Evolutionary conservation across 2,797 vertebrate species (phyloP), one percentile per base, ranked within the genome.

Genomic region (Peromyscus nudipes): DNA sequence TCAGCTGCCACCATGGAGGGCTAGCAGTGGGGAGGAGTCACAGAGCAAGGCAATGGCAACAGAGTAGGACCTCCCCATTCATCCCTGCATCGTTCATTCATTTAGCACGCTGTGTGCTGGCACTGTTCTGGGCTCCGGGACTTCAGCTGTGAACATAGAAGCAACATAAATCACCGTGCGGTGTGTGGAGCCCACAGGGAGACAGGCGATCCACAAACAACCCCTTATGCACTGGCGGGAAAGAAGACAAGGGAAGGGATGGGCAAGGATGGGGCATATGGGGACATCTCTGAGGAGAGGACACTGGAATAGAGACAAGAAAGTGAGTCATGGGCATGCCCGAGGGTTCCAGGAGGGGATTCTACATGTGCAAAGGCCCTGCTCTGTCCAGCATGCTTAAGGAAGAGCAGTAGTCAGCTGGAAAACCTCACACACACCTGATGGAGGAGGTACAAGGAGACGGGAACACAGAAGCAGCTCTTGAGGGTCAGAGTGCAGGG

Each of bases 61-160:
- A 4, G n/a, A 75, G 69, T 43, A 13, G 29, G 86, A 57, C 52
- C n/a, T 71, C 52, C 0, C 13, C 29, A 7, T 29, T 6, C 81
- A 52, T 31, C 57, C 25, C 29, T 12, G 16, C 14, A 8, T 75
- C 21, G 19, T 62, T 83, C n/a, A 14, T 31, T 37, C 75, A 69
- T 84, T 46, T 43, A 19, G 10, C 4, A 0, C 12, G 2, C 71
- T 16, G 29, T 9, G 27, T 0, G 43, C 4, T 21, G 1, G 37
- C 71, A 21, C 52, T 6, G 25, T 81, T 76, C 64, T 76, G 71
- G 64, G 43, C 64, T 37, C 83, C 1, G 10, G 21, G 77, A 31
- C n/a, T 34, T 57, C 31, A 46, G 57, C 12, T 76, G 7, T 16
- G 76, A 89, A n/a, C 83, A 19, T 6, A 40, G 52, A 73, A 40